Base-by-base conservation (phyloP, 2,113 vertebrate genomes). In the Hyperopisus bebe region DNA sequence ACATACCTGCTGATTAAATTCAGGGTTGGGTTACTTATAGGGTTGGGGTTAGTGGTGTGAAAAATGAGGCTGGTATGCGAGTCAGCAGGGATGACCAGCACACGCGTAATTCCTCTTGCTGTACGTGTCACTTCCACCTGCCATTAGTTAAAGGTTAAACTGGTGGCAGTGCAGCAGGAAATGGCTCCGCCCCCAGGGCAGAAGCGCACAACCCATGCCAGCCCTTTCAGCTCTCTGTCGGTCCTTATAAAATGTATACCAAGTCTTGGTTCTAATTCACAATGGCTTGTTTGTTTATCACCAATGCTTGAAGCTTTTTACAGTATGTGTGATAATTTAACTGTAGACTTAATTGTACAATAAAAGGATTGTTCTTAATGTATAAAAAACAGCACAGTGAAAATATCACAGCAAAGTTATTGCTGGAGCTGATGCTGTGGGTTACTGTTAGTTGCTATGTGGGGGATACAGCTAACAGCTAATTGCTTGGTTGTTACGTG, bases 1-100 rank as follows among this genome's bases (percentile, higher is more conserved):
- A 42, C 31, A 39, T 42, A 19, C 74, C 35, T 77, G 7, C 35
- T 19, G 35, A 77, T 35, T 35, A 77, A 77, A 77, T 77, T 39
- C 74, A 39, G 74, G 31, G 35, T 77, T 19, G 42, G 74, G 31
- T 19, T 42, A 42, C 31, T 77, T 77, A 77, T 35, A 77, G 74
- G 74, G 74, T 77, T 15, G 15, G 70, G 74, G 31, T 7, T 39
- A 42, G 74, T 77, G 70, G 35, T 39, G 70, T 77, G 70, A 77
- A 17, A 77, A 39, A 77, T 11, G 44, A 85, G 42, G 86, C 90
- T 90, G 90, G 88, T 70, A 90, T 87, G 90, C 48, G 83, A 50
- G 39, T 51, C 77, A 42, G 87, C 84, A 89, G 55, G 46, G 15
- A 5, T 62, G n/a, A 83, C 24, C 31, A 47, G 48, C 42, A 88